phyloP scores from a whole-genome alignment of 2,797 vertebrate genomes.

The Hippoglossus hippoglossus region DNA sequence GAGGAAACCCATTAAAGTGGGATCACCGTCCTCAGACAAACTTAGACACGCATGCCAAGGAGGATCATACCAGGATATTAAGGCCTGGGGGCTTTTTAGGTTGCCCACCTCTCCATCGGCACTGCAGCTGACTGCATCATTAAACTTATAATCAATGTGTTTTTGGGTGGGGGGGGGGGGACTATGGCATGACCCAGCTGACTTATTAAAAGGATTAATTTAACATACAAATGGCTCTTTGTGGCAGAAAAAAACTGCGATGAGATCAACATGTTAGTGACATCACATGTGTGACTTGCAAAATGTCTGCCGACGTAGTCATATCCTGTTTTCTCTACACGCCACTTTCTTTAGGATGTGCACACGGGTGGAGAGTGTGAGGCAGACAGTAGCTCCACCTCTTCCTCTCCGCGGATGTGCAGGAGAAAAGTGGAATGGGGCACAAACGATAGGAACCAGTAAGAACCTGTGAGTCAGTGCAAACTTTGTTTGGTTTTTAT shows the following conservation, averaged over 20 bases:
- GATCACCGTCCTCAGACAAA: constrained; percentile 56
- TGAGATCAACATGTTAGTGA: constrained; percentile 1
- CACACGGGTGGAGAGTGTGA: constrained; percentile 17
- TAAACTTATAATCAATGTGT: constrained; percentile 27
- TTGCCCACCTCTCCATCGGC: constrained; percentile 41
- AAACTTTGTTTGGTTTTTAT: constrained; percentile 38
- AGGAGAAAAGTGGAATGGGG: constrained; percentile 21
- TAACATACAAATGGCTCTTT: constrained; percentile 18
- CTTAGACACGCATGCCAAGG: constrained; percentile 44
- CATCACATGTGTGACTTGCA: constrained; percentile 9
- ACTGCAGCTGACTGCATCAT: constrained; percentile 24
- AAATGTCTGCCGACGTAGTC: constrained; percentile 28
- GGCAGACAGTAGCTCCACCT: constrained; percentile 32
- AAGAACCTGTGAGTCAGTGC: constrained; percentile 43
- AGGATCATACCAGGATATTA: constrained; percentile 61
- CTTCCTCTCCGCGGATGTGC: constrained; percentile 56
- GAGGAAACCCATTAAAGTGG: constrained; percentile 62
- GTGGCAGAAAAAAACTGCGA: not conserved
- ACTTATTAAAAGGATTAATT: constrained; percentile 38
- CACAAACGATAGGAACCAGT: constrained; percentile 11
- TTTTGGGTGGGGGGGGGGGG: not conserved
- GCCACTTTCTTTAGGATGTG: constrained; percentile 52
- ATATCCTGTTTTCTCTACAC: constrained; percentile 62
- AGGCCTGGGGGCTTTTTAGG: constrained; percentile 51
- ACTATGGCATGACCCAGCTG: constrained; percentile 18